Conservation (phyloP, 2,797 vertebrate species). For the Spheniscus humboldti region DNA sequence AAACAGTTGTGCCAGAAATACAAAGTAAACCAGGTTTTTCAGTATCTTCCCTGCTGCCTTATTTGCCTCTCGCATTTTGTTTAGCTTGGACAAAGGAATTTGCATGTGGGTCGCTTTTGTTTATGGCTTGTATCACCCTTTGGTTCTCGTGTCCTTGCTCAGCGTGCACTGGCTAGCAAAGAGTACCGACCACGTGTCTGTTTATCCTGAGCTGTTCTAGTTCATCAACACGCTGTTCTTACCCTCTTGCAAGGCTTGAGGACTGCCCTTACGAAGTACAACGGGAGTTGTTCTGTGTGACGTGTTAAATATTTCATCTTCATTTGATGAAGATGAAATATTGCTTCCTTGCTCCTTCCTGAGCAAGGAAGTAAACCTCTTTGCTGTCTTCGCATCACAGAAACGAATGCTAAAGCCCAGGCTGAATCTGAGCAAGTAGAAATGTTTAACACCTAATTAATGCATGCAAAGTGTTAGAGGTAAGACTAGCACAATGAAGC, state of each 20-base stretch:
- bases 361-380: background rate
- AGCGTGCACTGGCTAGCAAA: accelerated
- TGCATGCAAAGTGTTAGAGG: accelerated
- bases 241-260: background rate
- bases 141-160: background rate
- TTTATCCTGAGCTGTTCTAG: background rate
- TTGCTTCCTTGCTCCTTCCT: background rate
- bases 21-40: background rate
- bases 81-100: background rate
- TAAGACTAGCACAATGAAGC: background rate
- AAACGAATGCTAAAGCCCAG: background rate
- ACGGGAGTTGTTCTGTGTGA: background rate
- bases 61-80: background rate
- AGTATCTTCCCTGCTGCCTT: background rate
- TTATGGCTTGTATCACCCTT: background rate
- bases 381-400: accelerated
- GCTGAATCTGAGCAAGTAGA: background rate
- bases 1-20: background rate
- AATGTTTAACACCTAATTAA: background rate
- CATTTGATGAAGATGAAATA: too few species aligned
- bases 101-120: background rate
- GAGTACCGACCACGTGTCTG: accelerated
- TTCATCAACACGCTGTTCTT: background rate
- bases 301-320: background rate
- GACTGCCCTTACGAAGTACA: background rate